These are phyloP conservation scores for Trichonephila clavata DNA, from an alignment of 1,140 invertebrate genomes.

Conservation along the genomic window DNA sequence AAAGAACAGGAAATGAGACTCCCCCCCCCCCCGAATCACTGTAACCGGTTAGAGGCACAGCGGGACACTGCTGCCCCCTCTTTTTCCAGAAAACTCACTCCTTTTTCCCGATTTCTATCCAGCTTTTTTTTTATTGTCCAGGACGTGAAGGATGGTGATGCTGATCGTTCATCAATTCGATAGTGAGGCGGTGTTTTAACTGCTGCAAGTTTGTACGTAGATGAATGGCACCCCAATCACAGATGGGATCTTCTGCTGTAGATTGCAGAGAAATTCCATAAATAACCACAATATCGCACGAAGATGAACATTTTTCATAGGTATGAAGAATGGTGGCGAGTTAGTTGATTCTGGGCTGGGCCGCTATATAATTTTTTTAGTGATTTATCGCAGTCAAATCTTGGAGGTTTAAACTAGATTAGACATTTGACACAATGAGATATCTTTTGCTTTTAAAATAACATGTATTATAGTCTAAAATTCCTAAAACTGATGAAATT, in stretches of 20 bases:
- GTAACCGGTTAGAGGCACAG: neutral
- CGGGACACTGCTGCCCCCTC: neutral
- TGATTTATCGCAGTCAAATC: too few relatives aligned
- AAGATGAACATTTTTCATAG: neutral
- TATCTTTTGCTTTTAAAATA: too few relatives aligned
- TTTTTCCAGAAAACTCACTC: neutral
- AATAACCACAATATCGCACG: neutral
- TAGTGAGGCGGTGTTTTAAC: constrained; percentile 18
- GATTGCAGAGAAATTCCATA: neutral
- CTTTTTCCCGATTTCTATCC: neutral
- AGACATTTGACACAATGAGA: too few relatives aligned
- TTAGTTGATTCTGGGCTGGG: neutral
- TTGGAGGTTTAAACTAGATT: too few relatives aligned
- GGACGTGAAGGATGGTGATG: neutral
- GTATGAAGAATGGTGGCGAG: neutral
- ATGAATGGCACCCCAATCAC: neutral
- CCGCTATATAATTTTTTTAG: too few relatives aligned
- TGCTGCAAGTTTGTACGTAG: neutral
- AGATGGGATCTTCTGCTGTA: neutral
- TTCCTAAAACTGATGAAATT: too few relatives aligned
- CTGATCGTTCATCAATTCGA: neutral
- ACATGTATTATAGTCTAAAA: too few relatives aligned
- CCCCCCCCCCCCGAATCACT: neutral
- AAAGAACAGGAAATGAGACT: neutral
- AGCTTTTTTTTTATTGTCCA: neutral